Percentiles rank a stretch among this genome's conserved stretches.
Conservation (phyloP, 2,888 invertebrate species). For the Asteroscopus sphinx region DNA sequence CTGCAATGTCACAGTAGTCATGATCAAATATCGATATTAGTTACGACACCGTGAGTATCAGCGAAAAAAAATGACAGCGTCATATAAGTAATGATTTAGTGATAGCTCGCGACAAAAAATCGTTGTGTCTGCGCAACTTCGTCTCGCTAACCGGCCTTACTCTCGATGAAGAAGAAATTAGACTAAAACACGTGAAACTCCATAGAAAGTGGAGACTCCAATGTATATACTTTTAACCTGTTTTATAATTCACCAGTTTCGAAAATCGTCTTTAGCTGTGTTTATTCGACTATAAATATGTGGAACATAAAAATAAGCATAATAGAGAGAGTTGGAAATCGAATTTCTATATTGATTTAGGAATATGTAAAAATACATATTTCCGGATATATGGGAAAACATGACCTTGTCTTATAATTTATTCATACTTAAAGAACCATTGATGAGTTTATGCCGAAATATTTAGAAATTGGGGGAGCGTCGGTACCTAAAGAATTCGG, state of each 20-base stretch:
- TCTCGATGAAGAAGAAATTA: conserved; percentile 69
- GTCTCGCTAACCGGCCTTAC: conserved; percentile 40
- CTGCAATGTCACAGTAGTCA: conserved; percentile 16
- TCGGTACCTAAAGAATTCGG: conserved; percentile 1
- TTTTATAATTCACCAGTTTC: conserved; percentile 63
- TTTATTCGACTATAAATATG: conserved; percentile 68
- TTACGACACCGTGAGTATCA: conserved; percentile 19
- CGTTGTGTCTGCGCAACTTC: conserved; percentile 14
- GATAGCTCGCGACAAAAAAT: conserved; percentile 24
- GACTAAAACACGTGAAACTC: conserved; percentile 73
- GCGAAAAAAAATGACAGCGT: conserved; percentile 5
- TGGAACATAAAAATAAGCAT: conserved; percentile 74
- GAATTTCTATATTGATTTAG: conserved; percentile 25
- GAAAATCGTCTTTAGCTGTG: conserved; percentile 51
- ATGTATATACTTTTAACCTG: conserved; percentile 72
- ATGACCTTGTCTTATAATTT: conserved; percentile 27
- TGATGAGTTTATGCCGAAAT: conserved; percentile 10
- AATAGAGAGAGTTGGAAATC: conserved; percentile 65
- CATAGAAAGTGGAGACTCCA: conserved; percentile 72
- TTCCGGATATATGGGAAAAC: conserved; percentile 21
- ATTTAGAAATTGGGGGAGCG: conserved; percentile 32
- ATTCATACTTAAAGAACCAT: conserved; percentile 7
- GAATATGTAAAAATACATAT: conserved; percentile 15
- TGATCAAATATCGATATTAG: conserved; percentile 17
- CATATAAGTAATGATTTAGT: conserved; percentile 3